phyloP scores from a whole-genome alignment of 2,888 invertebrate species.

The Epicampocera succincta region DNA sequence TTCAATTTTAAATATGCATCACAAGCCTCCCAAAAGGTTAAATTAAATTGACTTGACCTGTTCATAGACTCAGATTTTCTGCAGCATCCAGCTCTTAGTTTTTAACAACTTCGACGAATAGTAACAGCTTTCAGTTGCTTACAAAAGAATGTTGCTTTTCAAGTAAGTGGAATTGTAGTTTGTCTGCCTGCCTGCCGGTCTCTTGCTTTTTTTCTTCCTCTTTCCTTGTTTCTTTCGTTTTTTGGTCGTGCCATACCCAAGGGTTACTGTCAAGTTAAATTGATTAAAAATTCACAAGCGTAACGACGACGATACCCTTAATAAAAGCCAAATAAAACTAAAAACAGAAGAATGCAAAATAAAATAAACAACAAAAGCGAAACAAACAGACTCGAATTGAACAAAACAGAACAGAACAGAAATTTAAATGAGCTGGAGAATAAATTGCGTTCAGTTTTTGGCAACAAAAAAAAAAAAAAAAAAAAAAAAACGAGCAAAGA shows the following conservation, averaged over 20 bases:
- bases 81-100: constrained; percentile 34
- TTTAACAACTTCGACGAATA: not conserved
- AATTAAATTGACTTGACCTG: constrained; percentile 78
- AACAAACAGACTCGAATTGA: constrained; percentile 74
- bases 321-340: constrained; percentile 52
- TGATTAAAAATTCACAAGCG: constrained; percentile 80
- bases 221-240: no score
- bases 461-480: constrained; percentile 6
- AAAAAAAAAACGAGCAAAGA: constrained; percentile 11
- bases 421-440: constrained; percentile 76
- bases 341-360: constrained; percentile 35
- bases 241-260: constrained; percentile 54
- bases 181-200: constrained; percentile 45
- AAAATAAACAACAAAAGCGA: constrained; percentile 63
- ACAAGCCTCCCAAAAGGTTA: constrained; percentile 72
- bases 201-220: no score
- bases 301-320: constrained; percentile 64
- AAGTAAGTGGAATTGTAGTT: constrained; percentile 47
- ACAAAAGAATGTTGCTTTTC: constrained; percentile 14
- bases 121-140: constrained; percentile 40
- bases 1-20: constrained; percentile 69
- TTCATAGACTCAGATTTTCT: constrained; percentile 54
- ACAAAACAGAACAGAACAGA: no score
- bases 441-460: constrained; percentile 50
- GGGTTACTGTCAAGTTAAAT: constrained; percentile 69